Evolutionary conservation across 2,113 vertebrate species (phyloP), one percentile per base, ranked within the genome.

Genomic region (Oxyruncus cristatus): DNA sequence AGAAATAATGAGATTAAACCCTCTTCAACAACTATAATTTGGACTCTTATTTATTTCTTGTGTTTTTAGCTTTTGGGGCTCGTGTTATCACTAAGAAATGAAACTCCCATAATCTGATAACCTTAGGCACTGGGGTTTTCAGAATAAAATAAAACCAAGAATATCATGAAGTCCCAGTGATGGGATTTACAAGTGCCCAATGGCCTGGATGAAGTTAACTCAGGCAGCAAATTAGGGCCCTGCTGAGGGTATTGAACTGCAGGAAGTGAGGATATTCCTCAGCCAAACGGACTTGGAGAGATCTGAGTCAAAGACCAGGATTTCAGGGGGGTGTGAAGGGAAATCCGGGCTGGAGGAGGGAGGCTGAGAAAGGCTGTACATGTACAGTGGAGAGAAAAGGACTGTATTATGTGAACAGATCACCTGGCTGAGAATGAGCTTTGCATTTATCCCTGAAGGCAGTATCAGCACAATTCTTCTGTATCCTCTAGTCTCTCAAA

Each of bases 181-280:
- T 95, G 92, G 91, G 92, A 96, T 96, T 97, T 97, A 94, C 42
- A 84, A 92, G 83, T 14, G 30, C 89, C 95, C 91, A 97, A 93
- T 95, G 95, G 80, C 83, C 84, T 92, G 92, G 88, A 95, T 96
- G 95, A 97, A 93, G 96, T 93, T 93, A 97, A 97, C 86, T 97
- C 94, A 95, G 92, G 88, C 95, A 95, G 92, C 91, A 97, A 97
- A 97, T 97, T 93, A 96, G 86, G 76, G 59, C 79, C 91, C 92
- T 91, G 92, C 86, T 95, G 72, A 52, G 95, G 76, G 76, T 95
- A 93, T 84, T 95, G 94, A 96, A 84, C 94, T 91, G 92, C 89
- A 93, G 91, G 89, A 95, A 92, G 88, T 67, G 42, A 93, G 59
- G 92, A 84, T 97, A 93, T 91, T 95, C 92, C 83, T 94, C 4